Evolutionary conservation across 2,888 invertebrate species (phyloP), one percentile per base, ranked within the genome.

Genomic region (Spilarctia lutea): DNA sequence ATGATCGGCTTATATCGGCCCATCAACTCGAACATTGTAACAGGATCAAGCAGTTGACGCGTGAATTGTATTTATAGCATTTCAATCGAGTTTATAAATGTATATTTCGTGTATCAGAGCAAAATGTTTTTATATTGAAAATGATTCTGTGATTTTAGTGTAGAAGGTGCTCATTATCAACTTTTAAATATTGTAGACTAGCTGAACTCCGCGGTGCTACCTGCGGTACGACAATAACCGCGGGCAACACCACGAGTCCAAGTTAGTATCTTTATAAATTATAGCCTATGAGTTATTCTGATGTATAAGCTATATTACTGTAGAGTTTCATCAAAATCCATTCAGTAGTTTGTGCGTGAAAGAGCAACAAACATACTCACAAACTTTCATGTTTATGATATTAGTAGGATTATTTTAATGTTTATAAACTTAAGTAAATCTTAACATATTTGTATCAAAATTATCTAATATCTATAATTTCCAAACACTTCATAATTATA

Each of bases 1-100:
- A 93, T 93, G 92, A 94, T 93, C 93, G 91, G 93, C 91, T 94
- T 94, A 93, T 90, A 89, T 88, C 92, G 93, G 90, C 86, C 92
- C 93, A 94, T 93, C 91, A 92, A 91, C 89, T 90, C 90, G 89
- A 89, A 90, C 88, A 89, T 90, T 92, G 92, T 92, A 92, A 93
- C 90, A 91, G 92, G 93, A 93, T 94, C 89, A 92, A 90, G 86
- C 90, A 93, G 90, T 91, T 91, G 93, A 91, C 89, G 92, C 91
- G 92, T 91, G 91, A 92, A 93, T 90, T 90, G 91, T 92, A 91
- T 89, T 91, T 91, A 91, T 90, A 91, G 88, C 86, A 90, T 91
- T 90, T 92, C 91, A 91, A 92, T 91, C 90, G 90, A 90, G 87
- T 89, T 91, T 89, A 90, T 85, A 75, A 79, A 85, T 82, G 79